Base-by-base conservation (phyloP, 2,888 invertebrate genomes). In the Taphrorychus bicolor region DNA sequence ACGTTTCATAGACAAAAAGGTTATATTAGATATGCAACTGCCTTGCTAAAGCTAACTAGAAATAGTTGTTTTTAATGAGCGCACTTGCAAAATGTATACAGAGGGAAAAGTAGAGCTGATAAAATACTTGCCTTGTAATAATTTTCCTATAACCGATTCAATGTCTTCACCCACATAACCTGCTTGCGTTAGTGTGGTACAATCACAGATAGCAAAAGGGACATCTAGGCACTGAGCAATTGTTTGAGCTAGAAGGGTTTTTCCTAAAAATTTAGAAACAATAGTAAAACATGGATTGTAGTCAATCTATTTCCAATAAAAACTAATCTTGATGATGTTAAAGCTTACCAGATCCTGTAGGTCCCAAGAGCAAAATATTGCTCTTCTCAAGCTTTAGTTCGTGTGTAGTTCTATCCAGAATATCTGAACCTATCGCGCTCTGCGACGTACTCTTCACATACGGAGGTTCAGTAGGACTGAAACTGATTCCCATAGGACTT, bases 151-250 rank as follows among this genome's bases (percentile, higher is more conserved):
- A 59, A 98, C 98, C 79, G 96, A 96, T 84, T 99, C 98, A 77
- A 99, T 98, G 82, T 99, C 99, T 83, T 99, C 98, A n/a, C 99
- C 99, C 5, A 99, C 98, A 82, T 98, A 98, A 42, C 98, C 96
- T 19, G 96, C 97, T 84, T 97, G 96, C 9, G 97, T 97, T 40
- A 97, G 84, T 9, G 96, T 96, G 19, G 97, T 97, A 83, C 98
- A 98, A 85, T 99, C 98, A 84, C 98, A 98, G 79, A 98, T 98
- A 23, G 98, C 98, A 85, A 98, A 98, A 62, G 99, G 99, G 71
- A 99, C 98, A 84, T 99, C 98, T 75, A 99, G 85, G 82, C 98
- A 98, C 78, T 93, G 92, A 52, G 99, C 98, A 80, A 99, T 93
- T 24, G 97, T 98, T 84, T 99, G 97, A 5, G 98, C 98, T 71